Evolutionary conservation across 1,140 invertebrate species (phyloP), one percentile per base, ranked within the genome.

Genomic region (Lucilia cuprina): DNA sequence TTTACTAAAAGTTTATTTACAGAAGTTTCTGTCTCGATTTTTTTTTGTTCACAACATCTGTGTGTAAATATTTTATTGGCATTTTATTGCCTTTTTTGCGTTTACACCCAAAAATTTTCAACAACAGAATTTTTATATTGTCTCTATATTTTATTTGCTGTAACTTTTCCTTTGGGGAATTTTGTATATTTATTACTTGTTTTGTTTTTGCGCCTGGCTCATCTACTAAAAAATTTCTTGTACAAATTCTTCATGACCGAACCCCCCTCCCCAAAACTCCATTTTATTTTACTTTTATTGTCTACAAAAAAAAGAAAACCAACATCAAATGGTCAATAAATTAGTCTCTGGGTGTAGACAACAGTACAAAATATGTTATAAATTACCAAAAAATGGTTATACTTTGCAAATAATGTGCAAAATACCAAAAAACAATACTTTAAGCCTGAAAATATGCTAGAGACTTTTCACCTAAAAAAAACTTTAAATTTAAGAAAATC

Each of bases 281-380:
- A 30, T 30, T 2, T 3, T 30, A 30, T 30, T 2, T 30, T 30
- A 2, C 25, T 1, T 30, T 30, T 30, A 3, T 30, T 30, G 25
- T 30, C 25, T 30, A 30, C 1, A n/a, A n/a, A n/a, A n/a, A n/a
- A n/a, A n/a, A n/a, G n/a, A 30, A 30, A 65, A 65, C 14, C 8
- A 65, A 65, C 14, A 65, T n/a, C 60, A 65, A 65, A 65, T 65
- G 60, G 60, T 65, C 60, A 65, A 65, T 65, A 65, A n/a, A 65
- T 65, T 65, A 65, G 17, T 7, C 60, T 65, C 60, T 65, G 60
- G 60, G 25, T n/a, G 60, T 65, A 65, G 60, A 65, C 60, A 65
- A 17, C 25, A 65, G 2, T n/a, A 19, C 3, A 65, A 65, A 65
- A 30, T 30, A 3, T 30, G 1, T 30, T 30, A 30, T 30, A 30